A percentile compares a stretch with the other conserved stretches of the same genome.
phyloP scores from a whole-genome alignment of 1,140 invertebrate genomes.

The Whitmania pigra region DNA sequence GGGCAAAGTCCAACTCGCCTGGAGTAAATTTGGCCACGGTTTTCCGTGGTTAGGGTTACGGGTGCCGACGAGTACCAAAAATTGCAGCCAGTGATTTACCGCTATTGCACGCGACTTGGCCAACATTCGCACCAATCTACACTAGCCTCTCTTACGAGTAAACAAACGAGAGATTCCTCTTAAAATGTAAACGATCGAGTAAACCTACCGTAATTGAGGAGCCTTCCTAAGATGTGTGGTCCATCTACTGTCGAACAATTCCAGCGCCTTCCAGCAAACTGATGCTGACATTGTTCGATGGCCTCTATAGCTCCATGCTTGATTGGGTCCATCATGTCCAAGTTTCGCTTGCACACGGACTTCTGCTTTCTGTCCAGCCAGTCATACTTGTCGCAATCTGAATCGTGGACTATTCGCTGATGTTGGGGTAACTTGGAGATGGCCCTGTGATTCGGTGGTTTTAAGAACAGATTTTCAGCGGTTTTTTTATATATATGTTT shows the following conservation, averaged over 20 bases:
- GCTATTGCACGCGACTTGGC: no score
- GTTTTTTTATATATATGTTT: no score
- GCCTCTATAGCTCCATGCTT: constrained; percentile 26
- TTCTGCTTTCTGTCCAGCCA: constrained; percentile 10
- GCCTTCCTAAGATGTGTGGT: constrained; percentile 4
- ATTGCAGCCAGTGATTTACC: no score
- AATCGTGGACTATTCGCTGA: neutral
- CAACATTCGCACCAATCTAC: no score
- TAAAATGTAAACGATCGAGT: neutral
- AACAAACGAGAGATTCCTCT: neutral
- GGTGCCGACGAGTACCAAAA: no score
- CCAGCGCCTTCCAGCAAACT: constrained; percentile 40
- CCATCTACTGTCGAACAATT: constrained; percentile 35
- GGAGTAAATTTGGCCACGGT: no score
- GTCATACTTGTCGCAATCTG: neutral
- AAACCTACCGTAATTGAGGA: constrained; percentile 6
- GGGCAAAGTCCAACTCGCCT: no score
- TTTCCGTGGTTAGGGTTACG: no score
- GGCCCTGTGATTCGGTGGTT: neutral
- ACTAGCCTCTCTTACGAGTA: no score
- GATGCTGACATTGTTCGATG: constrained; percentile 40
- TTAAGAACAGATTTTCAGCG: no score
- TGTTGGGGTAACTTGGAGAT: neutral
- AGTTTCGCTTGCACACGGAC: constrained; percentile 3
- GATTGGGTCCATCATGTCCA: constrained; percentile 16